Base-by-base conservation (phyloP, 1,140 invertebrate species). In the Asbolus verrucosus region DNA sequence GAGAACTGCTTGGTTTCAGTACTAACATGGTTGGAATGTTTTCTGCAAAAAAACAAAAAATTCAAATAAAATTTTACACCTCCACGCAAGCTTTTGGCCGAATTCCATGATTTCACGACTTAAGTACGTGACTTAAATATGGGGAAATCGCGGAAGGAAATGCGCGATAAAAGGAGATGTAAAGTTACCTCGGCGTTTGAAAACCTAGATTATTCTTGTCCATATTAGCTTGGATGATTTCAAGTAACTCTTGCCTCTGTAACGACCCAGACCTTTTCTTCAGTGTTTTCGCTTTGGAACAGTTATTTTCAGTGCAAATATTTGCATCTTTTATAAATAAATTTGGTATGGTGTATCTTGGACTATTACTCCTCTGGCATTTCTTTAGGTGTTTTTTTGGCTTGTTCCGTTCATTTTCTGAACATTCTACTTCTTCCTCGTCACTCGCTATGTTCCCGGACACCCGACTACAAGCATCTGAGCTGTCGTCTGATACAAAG, bases 171-270 rank as follows among this genome's bases (percentile, higher is more conserved):
- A n/a, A n/a, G n/a, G n/a, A n/a, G n/a, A n/a, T n/a, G n/a, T n/a
- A n/a, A n/a, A n/a, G n/a, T n/a, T 82, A 92, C 90, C 90, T 90
- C 81, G 88, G 87, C 80, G 89, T 86, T 85, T 92, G 89, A 87
- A 92, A 91, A 88, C 89, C 90, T 84, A 92, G 84, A 81, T 93
- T 92, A 82, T 95, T 94, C 82, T 94, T 93, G 81, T 94, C 93
- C 92, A 95, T 94, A 80, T 94, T 95, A 65, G 92, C 91, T 82
- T 94, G 91, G 76, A 95, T 92, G 73, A 95, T 91, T 83, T 94
- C 91, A 62, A 93, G 87, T 70, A 94, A 84, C 82, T 94, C 91
- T 77, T 93, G 90, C 73, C 91, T 85, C 78, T 94, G 92, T 70
- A 93, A 83, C 66, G 90, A 90, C 65, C 90, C 87, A 18, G 87